These are phyloP conservation scores for Pipistrellus pygmaeus DNA, from an alignment of 2,797 vertebrate species.

Conservation along the genomic window DNA sequence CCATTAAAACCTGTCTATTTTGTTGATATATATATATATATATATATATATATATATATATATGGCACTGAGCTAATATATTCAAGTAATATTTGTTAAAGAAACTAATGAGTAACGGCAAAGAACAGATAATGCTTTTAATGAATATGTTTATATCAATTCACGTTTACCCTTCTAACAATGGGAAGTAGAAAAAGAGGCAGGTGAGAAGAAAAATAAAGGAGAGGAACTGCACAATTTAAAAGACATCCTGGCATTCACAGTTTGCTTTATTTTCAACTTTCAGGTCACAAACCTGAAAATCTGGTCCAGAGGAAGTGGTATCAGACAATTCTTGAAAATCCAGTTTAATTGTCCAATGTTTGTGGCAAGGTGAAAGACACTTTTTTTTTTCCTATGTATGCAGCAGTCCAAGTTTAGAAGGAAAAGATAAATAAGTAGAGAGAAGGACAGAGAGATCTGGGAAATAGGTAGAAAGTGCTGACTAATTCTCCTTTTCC, in stretches of 20 bases:
- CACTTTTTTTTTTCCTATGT: neutral
- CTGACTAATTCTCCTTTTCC: neutral
- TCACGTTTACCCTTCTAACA: neutral
- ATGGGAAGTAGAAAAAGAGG: neutral
- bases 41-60: no score
- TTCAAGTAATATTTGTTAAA: slow-evolving; percentile 17
- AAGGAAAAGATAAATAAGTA: neutral
- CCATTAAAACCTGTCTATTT: neutral
- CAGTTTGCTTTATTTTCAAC: slow-evolving; percentile 29
- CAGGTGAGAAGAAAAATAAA: neutral
- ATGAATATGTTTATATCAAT: neutral
- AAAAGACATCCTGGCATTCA: neutral
- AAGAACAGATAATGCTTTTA: neutral
- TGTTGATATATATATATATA: no score
- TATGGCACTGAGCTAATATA: neutral
- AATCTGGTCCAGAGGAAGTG: slow-evolving; percentile 29
- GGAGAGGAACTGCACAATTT: neutral
- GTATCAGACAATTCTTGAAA: neutral
- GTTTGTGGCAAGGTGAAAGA: slow-evolving; percentile 4
- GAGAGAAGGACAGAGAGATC: neutral
- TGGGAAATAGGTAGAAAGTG: neutral
- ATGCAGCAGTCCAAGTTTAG: neutral
- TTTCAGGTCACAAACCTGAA: slow-evolving; percentile 57
- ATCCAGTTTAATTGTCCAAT: neutral
- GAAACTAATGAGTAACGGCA: slow-evolving; percentile 28